Conservation (phyloP, 37 sponge, comb jelly and placozoan genomes). For the Beroe forskalii region DNA sequence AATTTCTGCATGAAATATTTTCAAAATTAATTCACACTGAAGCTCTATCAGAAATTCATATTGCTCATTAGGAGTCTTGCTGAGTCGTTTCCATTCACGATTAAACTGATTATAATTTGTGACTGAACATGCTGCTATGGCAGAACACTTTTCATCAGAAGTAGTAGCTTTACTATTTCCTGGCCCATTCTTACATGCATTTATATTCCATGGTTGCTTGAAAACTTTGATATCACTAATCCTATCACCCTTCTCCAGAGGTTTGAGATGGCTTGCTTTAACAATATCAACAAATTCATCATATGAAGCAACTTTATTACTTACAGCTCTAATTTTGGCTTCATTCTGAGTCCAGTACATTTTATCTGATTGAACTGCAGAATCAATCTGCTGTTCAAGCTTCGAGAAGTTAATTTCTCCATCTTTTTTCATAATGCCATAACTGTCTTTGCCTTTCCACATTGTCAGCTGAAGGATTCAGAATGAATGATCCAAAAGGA, state of each 20-base stretch:
- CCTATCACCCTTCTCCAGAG: slow-evolving; percentile 47
- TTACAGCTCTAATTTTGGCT: slow-evolving; percentile 51
- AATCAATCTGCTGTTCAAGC: slow-evolving; percentile 51
- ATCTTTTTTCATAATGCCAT: slow-evolving; percentile 43
- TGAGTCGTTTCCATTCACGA: slow-evolving; percentile 10
- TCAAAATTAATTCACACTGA: neutral
- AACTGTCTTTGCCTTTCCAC: slow-evolving; percentile 54
- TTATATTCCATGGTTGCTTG: slow-evolving; percentile 59
- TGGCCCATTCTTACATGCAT: neutral
- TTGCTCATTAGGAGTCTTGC: neutral
- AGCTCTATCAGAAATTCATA: neutral
- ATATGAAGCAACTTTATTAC: slow-evolving; percentile 57
- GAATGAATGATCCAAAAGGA: too few relatives aligned
- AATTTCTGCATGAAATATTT: slow-evolving; percentile 47
- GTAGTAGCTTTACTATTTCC: neutral
- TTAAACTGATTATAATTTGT: neutral
- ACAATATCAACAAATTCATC: slow-evolving; percentile 62
- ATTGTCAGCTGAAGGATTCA: too few relatives aligned
- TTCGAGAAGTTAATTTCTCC: slow-evolving; percentile 63
- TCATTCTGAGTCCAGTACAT: slow-evolving; percentile 32
- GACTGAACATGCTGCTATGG: neutral
- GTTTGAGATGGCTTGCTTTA: slow-evolving; percentile 50
- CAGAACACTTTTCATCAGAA: neutral
- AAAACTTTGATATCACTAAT: slow-evolving; percentile 61
- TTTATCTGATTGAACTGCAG: slow-evolving; percentile 13